Conservation (phyloP, 1,140 invertebrate species). For the Drosophila novamexicana region DNA sequence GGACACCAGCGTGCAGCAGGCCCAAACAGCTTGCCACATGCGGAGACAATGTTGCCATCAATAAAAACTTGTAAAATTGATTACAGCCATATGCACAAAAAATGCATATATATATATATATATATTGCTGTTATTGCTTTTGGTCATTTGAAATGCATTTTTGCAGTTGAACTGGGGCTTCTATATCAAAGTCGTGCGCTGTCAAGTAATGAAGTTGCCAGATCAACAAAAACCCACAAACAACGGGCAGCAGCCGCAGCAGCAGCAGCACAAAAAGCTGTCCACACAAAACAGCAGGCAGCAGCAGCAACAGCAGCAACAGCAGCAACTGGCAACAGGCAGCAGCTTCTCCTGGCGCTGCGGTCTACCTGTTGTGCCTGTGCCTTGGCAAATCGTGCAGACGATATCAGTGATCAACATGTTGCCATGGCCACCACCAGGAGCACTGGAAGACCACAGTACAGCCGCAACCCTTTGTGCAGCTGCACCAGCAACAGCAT, state of each 20-base stretch:
- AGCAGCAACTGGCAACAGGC: conserved; percentile 23
- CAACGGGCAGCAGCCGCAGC: conserved; percentile 38
- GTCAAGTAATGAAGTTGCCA: conserved; percentile 82
- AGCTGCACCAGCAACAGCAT: conserved; percentile 28
- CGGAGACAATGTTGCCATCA: conserved; percentile 49
- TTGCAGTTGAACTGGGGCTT: conserved; percentile 22
- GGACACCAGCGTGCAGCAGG: conserved; percentile 41
- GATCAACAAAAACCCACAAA: conserved; percentile 75
- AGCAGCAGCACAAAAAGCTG: conserved; percentile 44
- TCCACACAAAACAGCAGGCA: conserved; percentile 54
- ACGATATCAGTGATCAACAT: conserved; percentile 80
- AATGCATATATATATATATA: conserved; percentile 5
- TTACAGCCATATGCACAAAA: conserved; percentile 61
- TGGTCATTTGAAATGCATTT: conserved; percentile 62
- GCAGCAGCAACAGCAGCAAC: conserved; percentile 16
- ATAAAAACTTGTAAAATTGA: conserved; percentile 81
- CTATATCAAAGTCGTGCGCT: conserved; percentile 79
- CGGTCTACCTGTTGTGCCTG: conserved; percentile 64
- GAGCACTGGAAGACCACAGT: conserved; percentile 24
- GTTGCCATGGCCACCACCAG: conserved; percentile 57
- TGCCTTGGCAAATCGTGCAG: conserved; percentile 68
- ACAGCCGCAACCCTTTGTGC: conserved; percentile 57
- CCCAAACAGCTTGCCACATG: conserved; percentile 67
- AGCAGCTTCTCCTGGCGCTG: conserved; percentile 27
- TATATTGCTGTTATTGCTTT: conserved; percentile 36